A percentile compares a stretch with the other conserved stretches of the same genome.
These are phyloP conservation scores for Metopia argyrocephala DNA, from an alignment of 2,888 invertebrate species.

Conservation along the genomic window DNA sequence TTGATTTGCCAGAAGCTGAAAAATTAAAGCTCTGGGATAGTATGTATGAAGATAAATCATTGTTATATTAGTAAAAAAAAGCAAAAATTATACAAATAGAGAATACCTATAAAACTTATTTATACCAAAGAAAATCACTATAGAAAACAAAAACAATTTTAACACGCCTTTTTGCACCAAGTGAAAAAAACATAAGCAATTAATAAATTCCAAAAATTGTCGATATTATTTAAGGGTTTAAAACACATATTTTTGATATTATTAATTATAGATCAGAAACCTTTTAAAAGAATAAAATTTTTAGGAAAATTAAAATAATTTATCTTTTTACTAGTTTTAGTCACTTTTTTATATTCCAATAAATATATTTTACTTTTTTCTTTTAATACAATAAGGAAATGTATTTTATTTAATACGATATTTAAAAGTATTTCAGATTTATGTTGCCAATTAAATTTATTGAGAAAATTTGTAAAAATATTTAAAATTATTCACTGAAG, in stretches of 20 bases:
- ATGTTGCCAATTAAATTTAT: too few relatives aligned
- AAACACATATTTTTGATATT: not conserved
- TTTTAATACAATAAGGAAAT: not conserved
- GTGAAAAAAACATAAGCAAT: constrained; percentile 2
- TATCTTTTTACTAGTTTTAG: not conserved
- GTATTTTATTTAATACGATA: too few relatives aligned
- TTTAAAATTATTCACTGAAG: too few relatives aligned
- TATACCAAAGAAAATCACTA: not conserved
- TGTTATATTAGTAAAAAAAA: constrained; percentile 63
- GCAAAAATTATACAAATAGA: not conserved
- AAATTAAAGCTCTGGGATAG: constrained; percentile 76
- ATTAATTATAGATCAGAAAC: too few relatives aligned
- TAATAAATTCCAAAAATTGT: constrained; percentile 9
- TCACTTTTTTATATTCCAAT: constrained; percentile 8
- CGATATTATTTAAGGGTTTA: constrained; percentile 33
- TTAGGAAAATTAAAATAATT: not conserved
- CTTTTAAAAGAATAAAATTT: constrained; percentile 10
- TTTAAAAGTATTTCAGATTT: too few relatives aligned
- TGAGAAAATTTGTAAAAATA: too few relatives aligned
- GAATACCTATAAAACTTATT: not conserved
- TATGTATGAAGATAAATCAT: constrained; percentile 72
- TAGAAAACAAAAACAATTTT: too few relatives aligned
- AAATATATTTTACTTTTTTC: constrained; percentile 24
- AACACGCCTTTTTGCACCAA: too few relatives aligned
- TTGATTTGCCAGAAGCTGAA: constrained; percentile 76